Conservation (phyloP, 2,113 vertebrate genomes). For the Fregetta grallaria region DNA sequence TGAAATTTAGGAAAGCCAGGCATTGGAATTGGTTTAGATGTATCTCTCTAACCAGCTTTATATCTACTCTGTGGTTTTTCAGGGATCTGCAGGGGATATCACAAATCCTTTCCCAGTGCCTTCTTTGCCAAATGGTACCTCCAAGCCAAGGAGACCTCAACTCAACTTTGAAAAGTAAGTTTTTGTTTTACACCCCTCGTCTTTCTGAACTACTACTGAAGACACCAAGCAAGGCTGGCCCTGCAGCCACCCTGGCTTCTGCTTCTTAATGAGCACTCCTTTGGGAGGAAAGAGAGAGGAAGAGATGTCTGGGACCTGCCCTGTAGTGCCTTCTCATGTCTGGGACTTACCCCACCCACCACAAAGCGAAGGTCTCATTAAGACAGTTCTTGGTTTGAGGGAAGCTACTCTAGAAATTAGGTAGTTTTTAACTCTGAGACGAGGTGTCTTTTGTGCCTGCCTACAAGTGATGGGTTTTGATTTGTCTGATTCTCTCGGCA, state of each 20-base stretch:
- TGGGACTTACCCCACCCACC: neutral
- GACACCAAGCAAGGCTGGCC: neutral
- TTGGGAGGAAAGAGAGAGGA: neutral
- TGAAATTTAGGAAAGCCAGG: neutral
- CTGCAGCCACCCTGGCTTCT: neutral
- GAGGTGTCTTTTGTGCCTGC: neutral
- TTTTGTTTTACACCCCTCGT: neutral
- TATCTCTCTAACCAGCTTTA: neutral
- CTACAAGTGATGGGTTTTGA: neutral
- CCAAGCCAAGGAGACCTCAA: conserved; percentile 75
- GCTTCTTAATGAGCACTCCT: neutral
- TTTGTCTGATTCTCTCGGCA: neutral
- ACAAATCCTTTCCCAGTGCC: conserved; percentile 70
- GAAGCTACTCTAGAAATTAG: neutral
- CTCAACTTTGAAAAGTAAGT: conserved; percentile 81
- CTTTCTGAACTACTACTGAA: no score
- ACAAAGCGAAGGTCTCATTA: neutral
- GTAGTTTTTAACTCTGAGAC: neutral
- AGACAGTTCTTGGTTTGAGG: neutral
- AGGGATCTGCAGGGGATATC: conserved; percentile 74
- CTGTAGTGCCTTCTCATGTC: neutral
- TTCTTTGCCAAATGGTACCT: conserved; percentile 74
- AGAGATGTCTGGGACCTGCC: neutral
- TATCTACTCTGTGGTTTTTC: neutral
- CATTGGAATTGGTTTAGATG: neutral